Base-by-base conservation (phyloP, 2,113 vertebrate species). In the Pteruthius melanotis region DNA sequence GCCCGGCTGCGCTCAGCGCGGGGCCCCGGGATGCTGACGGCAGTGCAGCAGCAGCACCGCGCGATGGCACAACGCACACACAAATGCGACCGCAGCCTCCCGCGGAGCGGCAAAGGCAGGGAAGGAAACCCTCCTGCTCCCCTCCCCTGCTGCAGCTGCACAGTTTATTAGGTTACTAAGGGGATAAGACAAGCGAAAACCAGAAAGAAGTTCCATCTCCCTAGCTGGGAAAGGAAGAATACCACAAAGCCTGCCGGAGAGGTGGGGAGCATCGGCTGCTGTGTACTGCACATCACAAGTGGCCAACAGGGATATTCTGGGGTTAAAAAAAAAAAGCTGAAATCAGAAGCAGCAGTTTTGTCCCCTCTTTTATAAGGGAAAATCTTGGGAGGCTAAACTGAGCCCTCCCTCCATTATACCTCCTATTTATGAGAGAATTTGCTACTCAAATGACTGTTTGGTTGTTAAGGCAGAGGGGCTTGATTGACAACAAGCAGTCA, bases 61-160 rank as follows among this genome's bases (percentile, higher is more conserved):
- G 53, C 27, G 97, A 3, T 91, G 97, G 96, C 97, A 82, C 56
- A 71, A 42, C 5, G 3, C 47, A 1, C 94, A 60, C 91, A 5
- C 56, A 7, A 40, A 89, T 87, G 72, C 0, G 21, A 7, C 70
- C 22, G 50, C 59, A 52, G 70, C 59, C 39, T 35, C 75, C 42
- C 2, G 80, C 54, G 1, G 20, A 18, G 59, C 61, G 1, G 37
- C 65, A 4, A 1, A 23, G 31, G n/a, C 57, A 2, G 24, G 33
- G 22, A 3, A 12, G 39, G 52, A 42, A 40, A 33, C 0, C 11
- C 1, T 6, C 54, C 56, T 1, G 47, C 61, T 44, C 7, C 64
- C 45, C 45, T 40, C 68, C 42, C 14, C 50, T 12, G 65, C 78
- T 35, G 35, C 64, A 47, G 57, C 71, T 28, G 54, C 31, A 3